Percentiles rank a stretch among this genome's conserved stretches.
Evolutionary conservation across 92 coral and sea anemone genomes (phyloP).

Genomic region (Diadumene lineata): DNA sequence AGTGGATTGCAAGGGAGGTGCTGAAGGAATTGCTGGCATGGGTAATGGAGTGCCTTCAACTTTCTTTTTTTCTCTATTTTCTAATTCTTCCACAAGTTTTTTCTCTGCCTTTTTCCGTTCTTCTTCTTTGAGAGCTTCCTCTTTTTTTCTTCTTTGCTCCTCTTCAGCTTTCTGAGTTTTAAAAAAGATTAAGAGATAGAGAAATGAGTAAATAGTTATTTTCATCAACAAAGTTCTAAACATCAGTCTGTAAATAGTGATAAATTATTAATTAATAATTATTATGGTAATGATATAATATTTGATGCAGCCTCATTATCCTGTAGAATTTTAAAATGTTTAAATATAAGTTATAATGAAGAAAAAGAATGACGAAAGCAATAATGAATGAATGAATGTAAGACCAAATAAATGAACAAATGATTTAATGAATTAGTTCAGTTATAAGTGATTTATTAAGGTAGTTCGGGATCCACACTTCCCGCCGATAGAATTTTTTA

Average conservation of each 20-base stretch:
- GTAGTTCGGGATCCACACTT: too few species aligned
- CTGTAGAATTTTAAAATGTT: too few species aligned
- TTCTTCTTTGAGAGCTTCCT: constrained; percentile 60
- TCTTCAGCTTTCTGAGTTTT: constrained; percentile 56
- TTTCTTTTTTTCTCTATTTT: constrained; percentile 50
- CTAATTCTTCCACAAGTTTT: constrained; percentile 42
- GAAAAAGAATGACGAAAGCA: not conserved
- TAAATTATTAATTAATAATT: too few species aligned
- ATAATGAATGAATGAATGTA: not conserved
- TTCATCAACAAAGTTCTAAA: too few species aligned
- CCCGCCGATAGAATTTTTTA: too few species aligned
- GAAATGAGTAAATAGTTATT: too few species aligned
- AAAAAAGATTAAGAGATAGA: not conserved
- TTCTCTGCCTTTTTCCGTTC: constrained; percentile 52
- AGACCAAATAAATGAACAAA: not conserved
- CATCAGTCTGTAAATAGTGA: too few species aligned
- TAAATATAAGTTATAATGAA: too few species aligned
- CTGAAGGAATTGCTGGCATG: constrained; percentile 37
- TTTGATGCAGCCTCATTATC: too few species aligned
- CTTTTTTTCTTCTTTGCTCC: constrained; percentile 61
- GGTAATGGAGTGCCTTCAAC: constrained; percentile 5
- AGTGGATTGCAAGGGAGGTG: constrained; percentile 42
- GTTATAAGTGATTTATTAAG: too few species aligned
- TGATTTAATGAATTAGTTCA: too few species aligned
- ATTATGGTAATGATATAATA: too few species aligned